phyloP scores from a whole-genome alignment of 2,797 vertebrate genomes.

The Schizothorax lantsangensis region DNA sequence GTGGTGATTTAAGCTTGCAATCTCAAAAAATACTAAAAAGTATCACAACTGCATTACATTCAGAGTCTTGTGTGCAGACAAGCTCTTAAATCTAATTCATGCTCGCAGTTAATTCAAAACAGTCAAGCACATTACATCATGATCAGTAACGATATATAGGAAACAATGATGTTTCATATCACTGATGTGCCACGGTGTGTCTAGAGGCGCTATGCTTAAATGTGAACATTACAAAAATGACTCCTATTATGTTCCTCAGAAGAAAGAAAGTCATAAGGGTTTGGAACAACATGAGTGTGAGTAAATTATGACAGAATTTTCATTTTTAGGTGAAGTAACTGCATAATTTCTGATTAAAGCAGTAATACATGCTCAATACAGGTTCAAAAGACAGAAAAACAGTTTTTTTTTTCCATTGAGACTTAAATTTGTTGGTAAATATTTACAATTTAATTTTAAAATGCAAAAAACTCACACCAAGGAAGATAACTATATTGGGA shows the following conservation, averaged over 20 bases:
- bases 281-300: background rate
- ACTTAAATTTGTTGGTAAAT: background rate
- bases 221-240: background rate
- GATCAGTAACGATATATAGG: constrained; percentile 9
- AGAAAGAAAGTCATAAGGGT: background rate
- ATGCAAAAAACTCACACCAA: background rate
- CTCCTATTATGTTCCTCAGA: background rate
- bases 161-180: constrained; percentile 6
- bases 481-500: no score
- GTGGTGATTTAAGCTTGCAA: background rate
- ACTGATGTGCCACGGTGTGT: background rate
- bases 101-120: constrained; percentile 2
- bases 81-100: background rate
- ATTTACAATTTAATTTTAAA: background rate
- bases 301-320: background rate
- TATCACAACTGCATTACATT: background rate
- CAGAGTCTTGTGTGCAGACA: background rate
- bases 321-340: background rate
- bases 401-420: background rate
- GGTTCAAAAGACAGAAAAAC: background rate
- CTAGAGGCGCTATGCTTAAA: background rate
- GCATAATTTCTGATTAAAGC: background rate
- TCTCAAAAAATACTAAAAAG: background rate
- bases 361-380: background rate
- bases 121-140: background rate